phyloP scores from a whole-genome alignment of 2,888 invertebrate genomes.

The Hirtodrosophila duncani region DNA sequence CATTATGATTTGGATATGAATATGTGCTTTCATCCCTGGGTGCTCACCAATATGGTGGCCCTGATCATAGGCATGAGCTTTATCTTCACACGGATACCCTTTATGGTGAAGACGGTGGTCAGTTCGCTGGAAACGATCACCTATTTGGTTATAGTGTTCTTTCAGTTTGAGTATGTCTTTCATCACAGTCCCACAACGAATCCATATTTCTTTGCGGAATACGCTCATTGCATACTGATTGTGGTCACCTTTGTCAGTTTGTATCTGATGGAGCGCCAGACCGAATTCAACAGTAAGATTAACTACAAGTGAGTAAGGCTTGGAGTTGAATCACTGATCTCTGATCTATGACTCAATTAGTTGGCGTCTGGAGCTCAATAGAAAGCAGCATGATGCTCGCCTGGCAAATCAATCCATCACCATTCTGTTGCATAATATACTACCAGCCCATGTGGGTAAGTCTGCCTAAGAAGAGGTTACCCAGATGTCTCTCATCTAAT shows the following conservation, averaged over 20 bases:
- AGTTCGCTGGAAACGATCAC: constrained; percentile 81
- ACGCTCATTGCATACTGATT: constrained; percentile 86
- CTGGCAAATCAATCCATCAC: constrained; percentile 91
- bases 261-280: constrained; percentile 91
- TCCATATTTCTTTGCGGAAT: constrained; percentile 82
- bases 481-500: no score
- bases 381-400: constrained; percentile 90
- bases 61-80: constrained; percentile 83
- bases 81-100: constrained; percentile 90
- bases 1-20: constrained; percentile 17
- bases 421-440: constrained; percentile 92
- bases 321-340: neutral
- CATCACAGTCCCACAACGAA: constrained; percentile 84
- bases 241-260: constrained; percentile 85
- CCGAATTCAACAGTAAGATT: constrained; percentile 91
- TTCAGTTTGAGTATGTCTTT: constrained; percentile 80
- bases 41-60: constrained; percentile 79
- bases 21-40: constrained; percentile 75
- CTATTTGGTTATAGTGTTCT: constrained; percentile 84
- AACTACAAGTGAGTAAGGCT: constrained; percentile 83
- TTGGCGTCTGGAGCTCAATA: constrained; percentile 85
- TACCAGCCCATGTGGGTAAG: constrained; percentile 94
- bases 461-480: constrained; percentile 38
- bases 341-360: constrained; percentile 37
- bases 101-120: constrained; percentile 84